Conservation (phyloP, 1,140 invertebrate genomes). For the Cotesia typhae region DNA sequence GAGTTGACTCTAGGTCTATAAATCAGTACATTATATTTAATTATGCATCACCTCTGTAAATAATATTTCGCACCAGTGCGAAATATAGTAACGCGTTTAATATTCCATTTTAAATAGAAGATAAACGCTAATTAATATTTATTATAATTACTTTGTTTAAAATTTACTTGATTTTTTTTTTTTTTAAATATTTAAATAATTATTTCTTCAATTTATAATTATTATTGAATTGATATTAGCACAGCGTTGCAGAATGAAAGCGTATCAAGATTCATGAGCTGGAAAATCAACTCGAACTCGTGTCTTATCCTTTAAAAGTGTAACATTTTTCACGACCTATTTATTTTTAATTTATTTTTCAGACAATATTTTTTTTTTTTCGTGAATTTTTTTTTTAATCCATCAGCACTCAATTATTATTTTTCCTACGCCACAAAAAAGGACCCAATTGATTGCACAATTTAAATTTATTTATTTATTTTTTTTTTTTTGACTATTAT, state of each 20-base stretch:
- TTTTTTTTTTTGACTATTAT: slow-evolving; percentile 12
- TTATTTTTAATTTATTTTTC: slow-evolving; percentile 31
- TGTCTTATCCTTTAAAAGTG: slow-evolving; percentile 18
- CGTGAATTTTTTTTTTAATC: slow-evolving; percentile 34
- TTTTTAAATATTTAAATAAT: too few relatives aligned
- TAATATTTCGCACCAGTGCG: slow-evolving; percentile 60
- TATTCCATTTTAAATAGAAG: slow-evolving; percentile 36
- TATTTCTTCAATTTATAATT: slow-evolving; percentile 33
- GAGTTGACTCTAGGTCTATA: slow-evolving; percentile 39
- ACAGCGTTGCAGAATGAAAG: slow-evolving; percentile 57
- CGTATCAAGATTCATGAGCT: slow-evolving; percentile 45
- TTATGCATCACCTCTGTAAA: slow-evolving; percentile 38
- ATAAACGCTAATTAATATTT: slow-evolving; percentile 35
- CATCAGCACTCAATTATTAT: slow-evolving; percentile 33
- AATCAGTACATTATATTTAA: slow-evolving; percentile 49
- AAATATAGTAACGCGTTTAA: slow-evolving; percentile 47
- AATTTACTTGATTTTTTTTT: too few relatives aligned
- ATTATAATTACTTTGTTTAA: slow-evolving; percentile 35
- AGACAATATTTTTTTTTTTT: slow-evolving; percentile 14
- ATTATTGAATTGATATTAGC: slow-evolving; percentile 52
- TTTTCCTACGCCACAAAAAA: slow-evolving; percentile 46
- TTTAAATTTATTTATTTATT: too few relatives aligned
- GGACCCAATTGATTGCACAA: slow-evolving; percentile 50
- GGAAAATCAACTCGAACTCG: slow-evolving; percentile 42
- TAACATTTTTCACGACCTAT: neutral